Conservation (phyloP, 2,888 invertebrate species). For the Tinea pellionella region DNA sequence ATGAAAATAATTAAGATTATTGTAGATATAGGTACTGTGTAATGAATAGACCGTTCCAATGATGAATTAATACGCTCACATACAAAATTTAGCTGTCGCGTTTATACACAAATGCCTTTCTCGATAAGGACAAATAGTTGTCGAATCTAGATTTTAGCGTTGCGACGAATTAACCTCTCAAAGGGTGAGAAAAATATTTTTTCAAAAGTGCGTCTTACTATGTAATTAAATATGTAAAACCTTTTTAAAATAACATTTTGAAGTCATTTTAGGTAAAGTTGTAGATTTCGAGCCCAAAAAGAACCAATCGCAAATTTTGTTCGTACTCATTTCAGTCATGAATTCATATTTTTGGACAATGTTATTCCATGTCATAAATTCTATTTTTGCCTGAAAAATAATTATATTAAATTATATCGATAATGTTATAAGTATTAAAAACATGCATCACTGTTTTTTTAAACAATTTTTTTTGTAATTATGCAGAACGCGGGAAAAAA, state of each 20-base stretch:
- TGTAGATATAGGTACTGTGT: background rate
- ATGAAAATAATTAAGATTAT: background rate
- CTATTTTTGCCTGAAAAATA: background rate
- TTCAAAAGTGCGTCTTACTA: background rate
- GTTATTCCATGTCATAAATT: background rate
- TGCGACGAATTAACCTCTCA: background rate
- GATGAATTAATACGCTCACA: too few species aligned
- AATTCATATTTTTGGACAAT: background rate
- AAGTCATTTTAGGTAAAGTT: background rate
- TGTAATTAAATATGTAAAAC: background rate
- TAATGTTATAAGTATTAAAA: too few species aligned
- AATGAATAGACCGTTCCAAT: too few species aligned
- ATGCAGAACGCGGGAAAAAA: too few species aligned
- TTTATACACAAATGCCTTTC: background rate
- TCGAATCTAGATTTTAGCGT: background rate
- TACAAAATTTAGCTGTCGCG: background rate
- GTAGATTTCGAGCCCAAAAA: background rate
- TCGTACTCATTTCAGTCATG: background rate
- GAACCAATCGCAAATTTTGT: background rate
- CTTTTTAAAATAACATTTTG: background rate
- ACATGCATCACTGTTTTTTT: too few species aligned
- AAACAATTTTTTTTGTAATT: background rate
- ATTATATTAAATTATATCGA: background rate
- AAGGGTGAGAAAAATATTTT: background rate
- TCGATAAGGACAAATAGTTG: background rate